Percentiles rank a stretch among this genome's conserved stretches.
Conservation (phyloP, 2,113 vertebrate species). For the Polyodon spathula region DNA sequence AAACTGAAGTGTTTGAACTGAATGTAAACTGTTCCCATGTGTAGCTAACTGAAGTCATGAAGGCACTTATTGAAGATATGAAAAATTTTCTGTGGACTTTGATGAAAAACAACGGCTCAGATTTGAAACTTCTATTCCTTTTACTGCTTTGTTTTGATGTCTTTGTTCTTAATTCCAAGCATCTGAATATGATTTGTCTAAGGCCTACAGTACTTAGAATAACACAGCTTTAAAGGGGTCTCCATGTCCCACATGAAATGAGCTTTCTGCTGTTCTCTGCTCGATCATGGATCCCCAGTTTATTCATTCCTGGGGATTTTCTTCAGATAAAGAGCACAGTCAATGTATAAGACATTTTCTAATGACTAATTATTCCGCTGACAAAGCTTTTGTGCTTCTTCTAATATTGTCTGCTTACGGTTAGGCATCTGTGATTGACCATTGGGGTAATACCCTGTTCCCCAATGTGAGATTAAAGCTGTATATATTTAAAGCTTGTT, state of each 20-base stretch:
- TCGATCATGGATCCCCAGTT: constrained; percentile 7
- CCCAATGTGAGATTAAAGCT: constrained; percentile 2
- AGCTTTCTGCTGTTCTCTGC: constrained; percentile 19
- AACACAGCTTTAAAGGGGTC: not conserved
- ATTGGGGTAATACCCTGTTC: constrained; percentile 24
- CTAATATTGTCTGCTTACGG: constrained; percentile 43
- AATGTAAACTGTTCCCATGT: constrained; percentile 33
- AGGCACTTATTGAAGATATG: constrained; percentile 6
- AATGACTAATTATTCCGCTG: constrained; percentile 13
- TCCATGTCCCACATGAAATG: constrained; percentile 23
- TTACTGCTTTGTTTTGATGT: not conserved
- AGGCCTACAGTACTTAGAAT: constrained; percentile 1
- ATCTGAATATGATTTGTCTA: constrained; percentile 16
- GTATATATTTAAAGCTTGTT: too few species aligned
- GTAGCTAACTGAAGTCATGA: too few species aligned
- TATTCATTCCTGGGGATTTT: constrained; percentile 33
- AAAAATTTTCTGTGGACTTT: not conserved
- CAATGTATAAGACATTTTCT: constrained; percentile 24
- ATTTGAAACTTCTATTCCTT: not conserved
- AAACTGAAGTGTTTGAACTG: too few species aligned
- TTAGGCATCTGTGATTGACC: constrained; percentile 38
- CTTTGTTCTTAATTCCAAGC: constrained; percentile 12
- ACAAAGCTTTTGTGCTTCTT: constrained; percentile 25
- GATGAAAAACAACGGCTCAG: constrained; percentile 16
- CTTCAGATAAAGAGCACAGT: constrained; percentile 40